Conservation (phyloP, 2,113 vertebrate genomes). For the Callospermophilus lateralis region DNA sequence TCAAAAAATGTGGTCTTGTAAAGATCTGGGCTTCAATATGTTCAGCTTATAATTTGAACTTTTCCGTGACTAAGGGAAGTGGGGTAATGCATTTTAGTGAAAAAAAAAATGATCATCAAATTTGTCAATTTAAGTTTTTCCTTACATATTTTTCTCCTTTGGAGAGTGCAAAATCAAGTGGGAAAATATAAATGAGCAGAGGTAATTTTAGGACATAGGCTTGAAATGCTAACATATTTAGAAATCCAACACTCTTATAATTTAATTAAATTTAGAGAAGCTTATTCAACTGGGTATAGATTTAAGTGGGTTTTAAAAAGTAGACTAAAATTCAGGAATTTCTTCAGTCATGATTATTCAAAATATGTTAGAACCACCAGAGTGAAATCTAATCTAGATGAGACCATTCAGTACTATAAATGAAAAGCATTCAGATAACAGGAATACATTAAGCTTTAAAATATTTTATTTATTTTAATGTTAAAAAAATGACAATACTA, state of each 20-base stretch:
- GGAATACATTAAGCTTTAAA: background rate
- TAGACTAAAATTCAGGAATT: background rate
- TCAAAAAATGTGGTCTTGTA: background rate
- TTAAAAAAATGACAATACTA: background rate
- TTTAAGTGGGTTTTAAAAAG: background rate
- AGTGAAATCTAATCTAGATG: background rate
- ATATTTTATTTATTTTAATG: background rate
- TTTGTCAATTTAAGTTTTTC: background rate
- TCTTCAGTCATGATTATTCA: background rate
- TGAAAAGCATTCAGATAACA: background rate
- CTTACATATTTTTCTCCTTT: background rate
- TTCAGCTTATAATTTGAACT: background rate
- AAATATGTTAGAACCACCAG: background rate
- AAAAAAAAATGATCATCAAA: background rate
- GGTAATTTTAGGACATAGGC: background rate
- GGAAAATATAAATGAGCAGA: background rate
- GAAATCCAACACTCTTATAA: background rate
- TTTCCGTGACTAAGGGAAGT: background rate
- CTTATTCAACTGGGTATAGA: background rate
- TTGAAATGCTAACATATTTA: conserved; percentile 21
- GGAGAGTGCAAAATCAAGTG: background rate
- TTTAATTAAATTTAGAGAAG: background rate
- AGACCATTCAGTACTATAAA: background rate
- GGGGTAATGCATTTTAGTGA: background rate
- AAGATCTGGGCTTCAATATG: background rate